Conservation (phyloP, 2,113 vertebrate genomes). For the Arenaria interpres region DNA sequence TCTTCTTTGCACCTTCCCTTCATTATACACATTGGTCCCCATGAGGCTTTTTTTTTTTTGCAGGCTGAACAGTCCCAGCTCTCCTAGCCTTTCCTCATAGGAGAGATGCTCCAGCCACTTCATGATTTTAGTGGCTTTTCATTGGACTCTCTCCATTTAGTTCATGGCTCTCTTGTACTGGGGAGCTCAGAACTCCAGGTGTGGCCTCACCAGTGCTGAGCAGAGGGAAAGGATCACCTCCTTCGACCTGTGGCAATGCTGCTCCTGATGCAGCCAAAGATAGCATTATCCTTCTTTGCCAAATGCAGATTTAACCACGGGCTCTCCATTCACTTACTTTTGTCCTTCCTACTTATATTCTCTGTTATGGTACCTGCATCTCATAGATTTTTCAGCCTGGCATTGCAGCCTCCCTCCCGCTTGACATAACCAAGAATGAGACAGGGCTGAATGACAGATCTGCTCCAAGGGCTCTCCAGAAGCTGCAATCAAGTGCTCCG, state of each 20-base stretch:
- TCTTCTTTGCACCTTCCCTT: neutral
- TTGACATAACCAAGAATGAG: rapidly evolving
- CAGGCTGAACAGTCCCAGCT: neutral
- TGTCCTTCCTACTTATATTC: neutral
- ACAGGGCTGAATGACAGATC: neutral
- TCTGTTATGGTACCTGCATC: neutral
- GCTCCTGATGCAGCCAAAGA: neutral
- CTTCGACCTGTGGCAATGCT: neutral
- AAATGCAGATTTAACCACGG: neutral
- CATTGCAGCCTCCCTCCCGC: neutral
- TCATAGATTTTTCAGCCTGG: neutral
- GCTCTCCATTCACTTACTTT: neutral
- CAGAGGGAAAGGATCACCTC: neutral
- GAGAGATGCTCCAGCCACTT: neutral
- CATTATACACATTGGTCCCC: neutral
- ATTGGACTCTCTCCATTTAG: neutral
- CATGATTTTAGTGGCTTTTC: neutral
- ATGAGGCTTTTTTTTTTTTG: neutral
- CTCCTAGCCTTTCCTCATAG: neutral
- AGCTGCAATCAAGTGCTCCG: neutral
- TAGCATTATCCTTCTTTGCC: neutral
- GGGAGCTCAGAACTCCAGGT: neutral
- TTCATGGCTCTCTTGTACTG: neutral
- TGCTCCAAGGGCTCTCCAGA: neutral
- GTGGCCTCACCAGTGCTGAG: neutral